Evolutionary conservation across 2,888 invertebrate genomes (phyloP).

Genomic region (Nasonovia ribisnigri): DNA sequence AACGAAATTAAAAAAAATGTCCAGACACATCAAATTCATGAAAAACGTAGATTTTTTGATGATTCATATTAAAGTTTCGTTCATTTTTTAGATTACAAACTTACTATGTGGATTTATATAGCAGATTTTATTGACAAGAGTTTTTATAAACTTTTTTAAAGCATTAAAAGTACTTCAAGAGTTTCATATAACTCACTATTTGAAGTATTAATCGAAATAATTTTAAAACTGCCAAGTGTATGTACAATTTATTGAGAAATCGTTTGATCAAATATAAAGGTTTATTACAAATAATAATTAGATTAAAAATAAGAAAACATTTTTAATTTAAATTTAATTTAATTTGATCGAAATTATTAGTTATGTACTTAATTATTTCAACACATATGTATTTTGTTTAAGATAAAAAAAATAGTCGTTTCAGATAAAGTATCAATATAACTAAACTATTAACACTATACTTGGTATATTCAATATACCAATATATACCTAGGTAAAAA

Average conservation of each 20-base stretch:
- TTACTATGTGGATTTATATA: not conserved
- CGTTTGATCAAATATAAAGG: not conserved
- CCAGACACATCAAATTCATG: not conserved
- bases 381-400: not conserved
- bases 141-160: not conserved
- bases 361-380: not conserved
- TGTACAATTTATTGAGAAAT: not conserved
- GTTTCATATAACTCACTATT: not conserved
- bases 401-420: not conserved
- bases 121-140: not conserved
- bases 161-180: not conserved
- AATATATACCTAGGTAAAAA: too few relatives aligned
- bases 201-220: not conserved
- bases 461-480: too few relatives aligned
- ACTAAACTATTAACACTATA: too few relatives aligned
- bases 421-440: not conserved
- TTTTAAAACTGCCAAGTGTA: not conserved
- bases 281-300: not conserved
- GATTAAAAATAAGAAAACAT: not conserved
- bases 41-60: not conserved
- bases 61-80: not conserved
- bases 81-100: not conserved
- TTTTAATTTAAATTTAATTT: not conserved
- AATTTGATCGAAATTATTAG: not conserved
- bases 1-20: not conserved